Evolutionary conservation across 1,140 invertebrate genomes (phyloP).

Genomic region (Aphis craccivora): DNA sequence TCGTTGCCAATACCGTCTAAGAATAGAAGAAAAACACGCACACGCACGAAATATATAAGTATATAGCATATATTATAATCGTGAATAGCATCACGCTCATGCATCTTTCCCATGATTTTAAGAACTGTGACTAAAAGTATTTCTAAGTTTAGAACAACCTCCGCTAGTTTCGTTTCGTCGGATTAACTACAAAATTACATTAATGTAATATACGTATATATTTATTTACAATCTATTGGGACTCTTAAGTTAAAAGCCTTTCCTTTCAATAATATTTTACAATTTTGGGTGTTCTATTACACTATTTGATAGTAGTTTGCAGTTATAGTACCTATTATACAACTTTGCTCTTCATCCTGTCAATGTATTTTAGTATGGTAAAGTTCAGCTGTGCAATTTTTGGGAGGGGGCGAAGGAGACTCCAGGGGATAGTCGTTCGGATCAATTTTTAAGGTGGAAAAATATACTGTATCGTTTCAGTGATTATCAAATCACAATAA

Average conservation of each 20-base stretch:
- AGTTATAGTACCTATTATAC: neutral
- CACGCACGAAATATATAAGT: neutral
- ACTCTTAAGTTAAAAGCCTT: neutral
- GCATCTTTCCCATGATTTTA: conserved; percentile 33
- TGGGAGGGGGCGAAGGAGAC: neutral
- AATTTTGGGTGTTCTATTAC: neutral
- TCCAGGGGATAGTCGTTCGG: neutral
- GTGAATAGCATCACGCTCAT: neutral
- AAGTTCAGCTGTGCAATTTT: neutral
- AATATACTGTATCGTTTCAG: neutral
- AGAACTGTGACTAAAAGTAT: conserved; percentile 33
- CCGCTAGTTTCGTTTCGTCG: neutral
- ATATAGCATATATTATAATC: conserved; percentile 18
- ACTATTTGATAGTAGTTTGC: neutral
- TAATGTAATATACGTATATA: neutral
- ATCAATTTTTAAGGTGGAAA: neutral
- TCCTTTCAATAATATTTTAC: neutral
- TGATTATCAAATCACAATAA: neutral
- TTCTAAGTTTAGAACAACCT: conserved; percentile 47
- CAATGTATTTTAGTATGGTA: neutral
- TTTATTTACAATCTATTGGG: neutral
- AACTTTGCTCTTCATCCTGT: neutral
- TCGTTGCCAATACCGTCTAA: conserved; percentile 45
- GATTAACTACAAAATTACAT: neutral
- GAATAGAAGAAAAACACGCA: conserved; percentile 42